phyloP scores from a whole-genome alignment of 2,113 vertebrate species.

The Thermophis baileyi region DNA sequence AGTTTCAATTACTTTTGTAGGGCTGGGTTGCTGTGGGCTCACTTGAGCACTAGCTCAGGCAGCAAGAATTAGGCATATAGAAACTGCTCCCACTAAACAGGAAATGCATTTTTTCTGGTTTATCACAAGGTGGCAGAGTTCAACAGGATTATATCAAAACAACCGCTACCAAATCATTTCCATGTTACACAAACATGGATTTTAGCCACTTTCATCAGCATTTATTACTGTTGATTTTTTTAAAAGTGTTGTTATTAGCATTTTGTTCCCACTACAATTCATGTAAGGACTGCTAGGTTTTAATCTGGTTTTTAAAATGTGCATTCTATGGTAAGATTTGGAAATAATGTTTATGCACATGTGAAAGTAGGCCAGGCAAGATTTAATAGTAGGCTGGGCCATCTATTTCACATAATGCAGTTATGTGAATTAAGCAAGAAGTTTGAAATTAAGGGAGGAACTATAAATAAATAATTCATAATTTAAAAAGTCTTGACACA shows the following conservation, averaged over 20 bases:
- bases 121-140: neutral
- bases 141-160: neutral
- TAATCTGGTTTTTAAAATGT: neutral
- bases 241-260: neutral
- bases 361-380: neutral
- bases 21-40: neutral
- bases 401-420: neutral
- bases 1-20: neutral
- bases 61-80: neutral
- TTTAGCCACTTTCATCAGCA: neutral
- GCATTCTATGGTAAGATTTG: neutral
- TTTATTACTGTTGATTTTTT: neutral
- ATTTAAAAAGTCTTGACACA: conserved; percentile 57
- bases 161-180: neutral
- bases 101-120: neutral
- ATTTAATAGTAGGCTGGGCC: neutral
- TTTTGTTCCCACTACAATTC: neutral
- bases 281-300: neutral
- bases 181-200: neutral
- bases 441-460: conserved; percentile 39
- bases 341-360: neutral
- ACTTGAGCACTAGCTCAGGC: neutral
- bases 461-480: conserved; percentile 51
- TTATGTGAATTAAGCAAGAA: neutral
- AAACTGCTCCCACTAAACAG: neutral